A percentile compares a stretch with the other conserved stretches of the same genome.
phyloP scores from a whole-genome alignment of 1,140 invertebrate genomes.

The Calephelis nemesis region DNA sequence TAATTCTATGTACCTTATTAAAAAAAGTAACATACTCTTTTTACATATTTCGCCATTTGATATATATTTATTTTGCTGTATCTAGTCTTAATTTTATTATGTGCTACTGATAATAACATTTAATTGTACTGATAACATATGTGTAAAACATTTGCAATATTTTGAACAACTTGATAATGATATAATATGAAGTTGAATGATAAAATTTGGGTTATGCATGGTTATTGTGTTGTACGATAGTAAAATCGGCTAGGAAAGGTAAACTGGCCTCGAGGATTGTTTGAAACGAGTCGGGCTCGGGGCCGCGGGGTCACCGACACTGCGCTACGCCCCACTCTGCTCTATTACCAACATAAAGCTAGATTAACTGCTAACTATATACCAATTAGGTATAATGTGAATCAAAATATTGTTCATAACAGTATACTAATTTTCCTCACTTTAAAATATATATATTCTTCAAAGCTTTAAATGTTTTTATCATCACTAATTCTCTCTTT shows the following conservation, averaged over 20 bases:
- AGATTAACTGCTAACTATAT: slow-evolving; percentile 14
- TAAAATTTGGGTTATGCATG: slow-evolving; percentile 20
- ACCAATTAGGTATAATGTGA: slow-evolving; percentile 5
- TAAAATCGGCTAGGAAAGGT: slow-evolving; percentile 23
- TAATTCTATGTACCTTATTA: too few relatives aligned
- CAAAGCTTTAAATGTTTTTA: too few relatives aligned
- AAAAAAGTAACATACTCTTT: background rate
- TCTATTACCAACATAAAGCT: slow-evolving; percentile 32
- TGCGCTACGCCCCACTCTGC: slow-evolving; percentile 43
- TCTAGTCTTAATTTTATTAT: slow-evolving; percentile 1
- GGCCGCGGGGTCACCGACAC: slow-evolving; percentile 71
- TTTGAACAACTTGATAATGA: background rate
- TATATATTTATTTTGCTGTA: slow-evolving; percentile 5
- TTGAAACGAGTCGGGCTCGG: slow-evolving; percentile 47
- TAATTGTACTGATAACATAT: slow-evolving; percentile 1
- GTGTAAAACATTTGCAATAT: background rate
- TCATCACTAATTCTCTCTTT: too few relatives aligned
- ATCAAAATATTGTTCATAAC: slow-evolving; percentile 1
- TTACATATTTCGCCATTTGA: background rate
- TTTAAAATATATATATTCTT: background rate
- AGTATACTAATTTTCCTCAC: too few relatives aligned
- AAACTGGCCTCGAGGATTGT: slow-evolving; percentile 48
- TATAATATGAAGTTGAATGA: background rate
- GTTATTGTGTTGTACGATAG: slow-evolving; percentile 24
- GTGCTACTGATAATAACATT: slow-evolving; percentile 5